Evolutionary conservation across 2,113 vertebrate species (phyloP).

Genomic region (Myiagra hebetior): DNA sequence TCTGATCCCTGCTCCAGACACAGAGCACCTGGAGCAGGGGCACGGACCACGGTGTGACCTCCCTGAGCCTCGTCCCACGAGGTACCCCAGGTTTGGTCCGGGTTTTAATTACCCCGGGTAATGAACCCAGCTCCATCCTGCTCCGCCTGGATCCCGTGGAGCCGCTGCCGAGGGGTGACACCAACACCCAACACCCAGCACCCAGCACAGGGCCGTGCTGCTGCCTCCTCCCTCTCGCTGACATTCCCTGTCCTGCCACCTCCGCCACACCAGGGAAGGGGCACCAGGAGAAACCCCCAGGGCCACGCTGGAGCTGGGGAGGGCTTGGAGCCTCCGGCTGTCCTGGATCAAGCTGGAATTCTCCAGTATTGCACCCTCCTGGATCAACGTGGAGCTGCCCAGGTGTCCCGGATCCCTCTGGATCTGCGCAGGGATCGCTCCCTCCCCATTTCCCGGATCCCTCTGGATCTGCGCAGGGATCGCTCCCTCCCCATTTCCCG

Average conservation of each 20-base stretch:
- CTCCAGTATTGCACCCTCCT: background rate
- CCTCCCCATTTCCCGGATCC: no score
- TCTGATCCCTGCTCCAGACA: background rate
- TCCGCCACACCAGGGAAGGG: rapidly evolving
- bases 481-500: background rate
- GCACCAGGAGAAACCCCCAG: background rate
- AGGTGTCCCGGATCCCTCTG: no score
- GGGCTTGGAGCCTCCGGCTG: background rate
- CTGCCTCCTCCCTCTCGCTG: background rate
- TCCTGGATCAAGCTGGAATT: background rate
- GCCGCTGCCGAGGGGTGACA: background rate
- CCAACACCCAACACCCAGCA: background rate
- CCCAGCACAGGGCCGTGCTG: rapidly evolving
- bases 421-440: no score
- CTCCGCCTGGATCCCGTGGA: background rate
- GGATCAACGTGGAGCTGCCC: background rate
- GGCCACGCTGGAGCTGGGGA: background rate
- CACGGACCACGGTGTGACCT: rapidly evolving
- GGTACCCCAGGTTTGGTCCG: background rate
- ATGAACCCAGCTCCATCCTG: rapidly evolving
- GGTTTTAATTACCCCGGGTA: background rate
- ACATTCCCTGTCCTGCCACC: background rate
- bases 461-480: background rate
- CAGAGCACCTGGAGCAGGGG: background rate
- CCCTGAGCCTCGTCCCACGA: rapidly evolving